Percentiles rank a stretch among this genome's conserved stretches.
These are phyloP conservation scores for Pterophyllum scalare DNA, from an alignment of 2,113 vertebrate species.

Conservation along the genomic window DNA sequence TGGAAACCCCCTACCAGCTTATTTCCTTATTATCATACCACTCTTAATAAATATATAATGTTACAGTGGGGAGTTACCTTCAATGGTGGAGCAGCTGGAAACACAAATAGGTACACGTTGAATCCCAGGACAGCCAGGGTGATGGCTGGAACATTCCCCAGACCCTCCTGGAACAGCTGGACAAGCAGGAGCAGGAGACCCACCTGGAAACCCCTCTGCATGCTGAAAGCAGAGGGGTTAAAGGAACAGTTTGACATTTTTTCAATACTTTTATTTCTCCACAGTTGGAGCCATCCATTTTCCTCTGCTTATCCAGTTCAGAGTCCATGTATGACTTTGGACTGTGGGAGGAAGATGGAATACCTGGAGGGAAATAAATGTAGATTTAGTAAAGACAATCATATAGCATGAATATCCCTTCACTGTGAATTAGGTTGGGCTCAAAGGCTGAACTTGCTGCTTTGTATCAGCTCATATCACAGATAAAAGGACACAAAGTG, in stretches of 20 bases:
- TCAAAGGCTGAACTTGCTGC: too few species aligned
- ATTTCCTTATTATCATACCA: not conserved
- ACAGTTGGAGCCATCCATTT: not conserved
- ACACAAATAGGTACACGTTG: conserved; percentile 89
- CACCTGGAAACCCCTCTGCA: not conserved
- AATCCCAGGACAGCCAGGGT: conserved; percentile 86
- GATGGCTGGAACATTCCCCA: conserved; percentile 89
- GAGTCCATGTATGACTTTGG: not conserved
- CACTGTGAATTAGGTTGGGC: too few species aligned
- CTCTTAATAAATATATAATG: not conserved
- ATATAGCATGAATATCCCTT: too few species aligned
- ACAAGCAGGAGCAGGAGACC: not conserved
- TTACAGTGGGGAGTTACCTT: conserved; percentile 57
- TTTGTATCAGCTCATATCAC: too few species aligned
- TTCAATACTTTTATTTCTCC: too few species aligned
- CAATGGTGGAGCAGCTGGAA: conserved; percentile 79
- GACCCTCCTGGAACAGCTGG: conserved; percentile 83
- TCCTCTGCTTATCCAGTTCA: not conserved
- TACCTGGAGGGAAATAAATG: too few species aligned
- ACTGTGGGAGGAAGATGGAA: too few species aligned
- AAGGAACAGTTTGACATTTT: not conserved
- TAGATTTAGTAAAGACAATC: too few species aligned
- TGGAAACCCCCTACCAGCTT: too few species aligned
- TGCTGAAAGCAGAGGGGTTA: not conserved
- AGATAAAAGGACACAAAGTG: too few species aligned